Evolutionary conservation across 2,888 invertebrate species (phyloP), one percentile per base, ranked within the genome.

Genomic region (Scaptomyza caliginosa): DNA sequence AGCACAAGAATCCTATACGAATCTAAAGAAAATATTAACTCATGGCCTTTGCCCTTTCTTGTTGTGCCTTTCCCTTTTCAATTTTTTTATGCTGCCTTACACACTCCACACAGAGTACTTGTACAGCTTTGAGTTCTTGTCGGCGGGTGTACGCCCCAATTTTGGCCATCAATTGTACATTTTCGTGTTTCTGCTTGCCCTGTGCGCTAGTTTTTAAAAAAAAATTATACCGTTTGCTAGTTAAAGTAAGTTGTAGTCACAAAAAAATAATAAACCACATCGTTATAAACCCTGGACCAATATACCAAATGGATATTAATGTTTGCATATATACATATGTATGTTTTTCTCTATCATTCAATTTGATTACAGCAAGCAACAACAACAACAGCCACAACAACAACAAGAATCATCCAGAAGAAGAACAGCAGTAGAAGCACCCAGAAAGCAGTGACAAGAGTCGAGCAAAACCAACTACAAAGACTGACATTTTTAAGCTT

Each of bases 401-500:
- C 4, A 4, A 10, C 28, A 8, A 30, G 10, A 28, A 68, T 24
- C 54, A 58, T 49, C 57, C 43, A 43, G 36, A 10, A 16, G 38
- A 28, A 45, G 19, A 54, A 26, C 13, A 42, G 64, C 56, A 74
- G 51, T 17, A 60, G 36, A 60, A 81, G 70, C 69, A 74, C 63
- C 74, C 69, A 74, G 74, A 72, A 42, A 74, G 74, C 70, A 77
- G 70, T 69, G 74, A 76, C 73, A 77, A 66, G 55, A 67, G 71
- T 69, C 72, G 70, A 74, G 70, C 85, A 81, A 46, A 39, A 80
- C 69, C 75, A 82, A 81, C 85, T 88, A 90, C 89, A 90, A 91
- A 91, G 91, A 91, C 91, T 91, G 91, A 91, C 91, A 89, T 89
- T 91, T 90, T 91, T 90, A 90, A 91, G 91, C 90, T 91, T 91